Base-by-base conservation (phyloP, 2,888 invertebrate genomes). In the Aricia artaxerxes region DNA sequence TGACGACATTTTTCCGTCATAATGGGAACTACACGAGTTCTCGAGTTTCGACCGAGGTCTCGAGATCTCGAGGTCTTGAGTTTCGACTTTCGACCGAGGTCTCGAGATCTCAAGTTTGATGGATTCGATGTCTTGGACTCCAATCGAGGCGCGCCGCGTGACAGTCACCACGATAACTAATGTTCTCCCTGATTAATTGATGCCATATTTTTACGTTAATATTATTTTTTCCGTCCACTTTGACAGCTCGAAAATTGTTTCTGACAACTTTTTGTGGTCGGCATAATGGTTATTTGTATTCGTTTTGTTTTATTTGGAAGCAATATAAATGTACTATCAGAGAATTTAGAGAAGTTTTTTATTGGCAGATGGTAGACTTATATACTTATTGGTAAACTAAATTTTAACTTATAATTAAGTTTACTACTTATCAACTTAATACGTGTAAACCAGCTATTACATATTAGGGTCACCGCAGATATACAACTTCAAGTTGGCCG, bases 81-180 rank as follows among this genome's bases (percentile, higher is more conserved):
- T 44, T 38, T 85, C 83, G 85, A 85, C 85, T 44, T 38, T 85
- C 83, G 85, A 85, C 85, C 84, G 83, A 81, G 82, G 81, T 73
- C 81, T 80, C 82, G 81, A 80, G 81, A 82, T 80, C 77, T 77
- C 80, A 81, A 84, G 84, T 84, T 82, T 80, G 81, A 80, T 73
- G 82, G 80, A 83, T 83, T 82, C 82, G 24, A 13, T 24, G 16
- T 40, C 73, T 73, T 24, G n/a, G 73, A n/a, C 24, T 49, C 73
- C 1, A 9, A 35, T 53, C 38, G 76, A 49, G 44, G 31, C 31
- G 24, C 76, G 76, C 16, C 35, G 31, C 31, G 24, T 57, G 76
- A 35, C 35, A 53, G 24, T 76, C 53, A 31, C 24, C 69, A 57
- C 35, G 16, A 35, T 76, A 35, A 76, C 53, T 76, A 76, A 76